phyloP scores from a whole-genome alignment of 2,113 vertebrate genomes.

The Neodontobutis hainanensis region DNA sequence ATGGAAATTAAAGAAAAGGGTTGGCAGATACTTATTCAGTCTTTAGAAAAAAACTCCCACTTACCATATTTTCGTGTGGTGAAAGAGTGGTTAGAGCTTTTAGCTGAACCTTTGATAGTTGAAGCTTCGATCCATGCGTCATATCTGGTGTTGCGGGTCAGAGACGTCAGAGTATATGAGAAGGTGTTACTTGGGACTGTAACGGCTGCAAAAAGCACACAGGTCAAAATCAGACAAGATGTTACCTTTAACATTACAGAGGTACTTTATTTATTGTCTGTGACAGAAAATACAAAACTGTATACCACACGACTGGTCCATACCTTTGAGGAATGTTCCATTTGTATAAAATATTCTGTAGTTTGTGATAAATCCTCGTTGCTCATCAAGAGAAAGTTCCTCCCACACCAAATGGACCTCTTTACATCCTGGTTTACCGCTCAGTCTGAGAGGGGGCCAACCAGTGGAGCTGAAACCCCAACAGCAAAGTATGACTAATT shows the following conservation, averaged over 20 bases:
- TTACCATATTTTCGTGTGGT: constrained; percentile 90
- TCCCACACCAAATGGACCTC: constrained; percentile 84
- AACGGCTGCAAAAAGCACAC: constrained; percentile 40
- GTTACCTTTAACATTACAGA: too few relatives aligned
- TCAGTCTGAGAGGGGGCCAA: constrained; percentile 80
- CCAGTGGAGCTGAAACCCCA: constrained; percentile 77
- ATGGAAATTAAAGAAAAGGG: too few relatives aligned
- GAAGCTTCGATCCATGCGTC: constrained; percentile 80
- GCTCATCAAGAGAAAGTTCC: constrained; percentile 76
- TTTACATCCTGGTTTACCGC: constrained; percentile 78
- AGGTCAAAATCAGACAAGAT: background rate
- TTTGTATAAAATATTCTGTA: constrained; percentile 85
- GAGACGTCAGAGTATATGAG: constrained; percentile 79
- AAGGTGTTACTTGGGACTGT: constrained; percentile 8
- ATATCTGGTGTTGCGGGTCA: constrained; percentile 84
- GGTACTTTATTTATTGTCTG: too few relatives aligned
- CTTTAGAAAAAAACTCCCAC: constrained; percentile 29
- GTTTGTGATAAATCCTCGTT: constrained; percentile 87
- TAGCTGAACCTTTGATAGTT: constrained; percentile 80
- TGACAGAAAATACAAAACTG: too few relatives aligned
- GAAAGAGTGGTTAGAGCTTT: constrained; percentile 80
- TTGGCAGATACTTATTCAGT: too few relatives aligned
- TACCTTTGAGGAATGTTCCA: constrained; percentile 75
- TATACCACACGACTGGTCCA: constrained; percentile 14
- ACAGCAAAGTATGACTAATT: background rate